Evolutionary conservation across 53 echinoderm and acorn worm genomes (phyloP), one percentile per base, ranked within the genome.

Genomic region (Paelopatides confundens): DNA sequence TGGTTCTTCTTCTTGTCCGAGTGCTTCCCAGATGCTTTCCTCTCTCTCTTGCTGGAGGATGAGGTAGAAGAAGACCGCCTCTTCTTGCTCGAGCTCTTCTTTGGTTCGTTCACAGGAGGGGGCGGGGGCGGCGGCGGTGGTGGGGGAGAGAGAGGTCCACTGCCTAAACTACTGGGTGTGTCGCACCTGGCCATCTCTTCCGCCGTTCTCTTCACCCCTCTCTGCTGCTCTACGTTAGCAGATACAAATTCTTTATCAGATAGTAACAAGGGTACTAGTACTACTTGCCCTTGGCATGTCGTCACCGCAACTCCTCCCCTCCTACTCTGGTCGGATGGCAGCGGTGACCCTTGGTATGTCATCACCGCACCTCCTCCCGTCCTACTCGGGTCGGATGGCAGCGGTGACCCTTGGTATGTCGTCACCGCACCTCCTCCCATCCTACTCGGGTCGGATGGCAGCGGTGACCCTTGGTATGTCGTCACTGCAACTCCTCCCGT

Each of bases 51-150:
- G 31, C 82, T 84, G 8, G 95, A 95, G 38, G 94, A 89, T 7
- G 96, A 96, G 13, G 96, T 90, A 0, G 96, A 96, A 3, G 96
- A 96, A 43, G 88, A 54, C 29, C 96, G 81, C 65, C 93, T 85
- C 85, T 93, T 96, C 76, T 96, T 96, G 46, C 92, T 92, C 4
- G 85, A 84, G 43, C 85, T 53, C 29, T 81, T 85, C 37, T 93
- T 82, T 37, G 36, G 9, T 37, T 35, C 39, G 21, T 21, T 17
- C 35, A 18, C 87, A 62, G 5, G 47, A 21, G 21, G 69, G n/a
- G n/a, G n/a, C n/a, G n/a, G n/a, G n/a, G 17, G 89, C 66, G 3
- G 89, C 8, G 31, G 82, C 71, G 24, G 92, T 51, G 31, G 85
- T 37, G 28, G 86, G 31, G 78, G 89, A 35, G 48, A 81, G 66